Evolutionary conservation across 2,113 vertebrate genomes (phyloP), one percentile per base, ranked within the genome.

Genomic region (Diglossa brunneiventris): DNA sequence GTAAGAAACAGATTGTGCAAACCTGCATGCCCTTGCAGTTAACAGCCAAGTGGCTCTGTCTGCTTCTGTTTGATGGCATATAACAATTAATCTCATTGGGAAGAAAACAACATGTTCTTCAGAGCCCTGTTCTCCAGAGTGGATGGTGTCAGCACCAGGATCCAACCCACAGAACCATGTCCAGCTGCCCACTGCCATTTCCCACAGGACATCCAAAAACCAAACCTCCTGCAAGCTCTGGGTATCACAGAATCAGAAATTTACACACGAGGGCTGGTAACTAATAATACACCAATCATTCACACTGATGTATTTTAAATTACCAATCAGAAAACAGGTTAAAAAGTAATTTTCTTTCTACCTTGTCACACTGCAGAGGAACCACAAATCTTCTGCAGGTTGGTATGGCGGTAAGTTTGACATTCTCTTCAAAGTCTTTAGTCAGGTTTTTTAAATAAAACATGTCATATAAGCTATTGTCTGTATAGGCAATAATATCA

Each of bases 401-500:
- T 50, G 99, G 98, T 35, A 88, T 56, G 47, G 95, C 96, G 39
- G 97, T 96, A 23, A 42, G 15, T 12, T 87, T 96, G 93, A 46
- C 61, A 20, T 55, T 94, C 67, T 98, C 13, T 31, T 96, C 56
- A 1, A 97, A 90, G 70, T 82, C 23, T 13, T 98, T 69, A 44
- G 15, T 95, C 80, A 99, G 76, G 73, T 98, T 99, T 95, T 96
- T 98, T 91, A 99, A 63, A 92, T 99, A 99, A 97, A 99, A 99
- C 98, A 98, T 98, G 1, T 99, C 95, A 79, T 99, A 99, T 17
- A 99, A 98, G 62, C 98, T 98, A 59, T 79, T 97, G 78, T 99
- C 98, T 20, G 94, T 42, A 30, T 99, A 99, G 84, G 98, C 95
- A 26, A 99, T 98, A 59, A 99, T 87, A 9, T 99, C 99, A 28